Evolutionary conservation across 2,888 invertebrate species (phyloP).

Genomic region (Exephanes ischioxanthus): DNA sequence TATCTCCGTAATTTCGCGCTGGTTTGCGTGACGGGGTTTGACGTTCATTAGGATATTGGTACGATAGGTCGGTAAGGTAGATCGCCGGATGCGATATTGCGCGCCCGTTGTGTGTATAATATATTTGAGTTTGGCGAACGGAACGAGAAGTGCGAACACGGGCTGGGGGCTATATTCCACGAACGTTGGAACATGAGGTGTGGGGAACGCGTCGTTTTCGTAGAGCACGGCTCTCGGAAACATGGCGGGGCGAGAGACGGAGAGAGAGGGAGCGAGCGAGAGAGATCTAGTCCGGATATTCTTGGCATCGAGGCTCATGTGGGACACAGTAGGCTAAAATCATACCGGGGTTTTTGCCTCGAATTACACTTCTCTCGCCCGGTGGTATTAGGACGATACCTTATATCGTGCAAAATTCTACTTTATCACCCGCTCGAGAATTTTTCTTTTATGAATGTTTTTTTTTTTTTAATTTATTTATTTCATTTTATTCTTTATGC

Average conservation of each 20-base stretch:
- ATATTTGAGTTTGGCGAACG: constrained; percentile 38
- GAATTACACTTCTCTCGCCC: constrained; percentile 64
- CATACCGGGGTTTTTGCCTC: constrained; percentile 68
- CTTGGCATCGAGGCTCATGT: constrained; percentile 75
- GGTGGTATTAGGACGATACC: constrained; percentile 49
- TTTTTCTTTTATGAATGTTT: neutral
- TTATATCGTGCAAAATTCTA: neutral
- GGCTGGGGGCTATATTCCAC: constrained; percentile 51
- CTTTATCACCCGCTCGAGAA: neutral
- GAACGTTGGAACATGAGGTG: constrained; percentile 48
- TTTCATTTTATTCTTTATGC: neutral
- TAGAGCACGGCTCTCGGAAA: constrained; percentile 51
- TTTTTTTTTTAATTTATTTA: neutral
- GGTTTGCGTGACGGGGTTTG: neutral
- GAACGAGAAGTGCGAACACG: neutral
- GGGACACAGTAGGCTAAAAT: constrained; percentile 71
- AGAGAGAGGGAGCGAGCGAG: neutral
- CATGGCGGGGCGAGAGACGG: constrained; percentile 27
- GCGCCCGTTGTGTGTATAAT: constrained; percentile 27
- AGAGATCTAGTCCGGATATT: constrained; percentile 75
- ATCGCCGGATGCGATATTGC: neutral
- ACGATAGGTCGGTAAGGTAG: no score
- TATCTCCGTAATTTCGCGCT: constrained; percentile 1
- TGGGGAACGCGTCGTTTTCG: constrained; percentile 49
- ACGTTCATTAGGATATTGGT: constrained; percentile 1